Conservation (phyloP, 2,888 invertebrate species). For the Nephrotoma appendiculata region DNA sequence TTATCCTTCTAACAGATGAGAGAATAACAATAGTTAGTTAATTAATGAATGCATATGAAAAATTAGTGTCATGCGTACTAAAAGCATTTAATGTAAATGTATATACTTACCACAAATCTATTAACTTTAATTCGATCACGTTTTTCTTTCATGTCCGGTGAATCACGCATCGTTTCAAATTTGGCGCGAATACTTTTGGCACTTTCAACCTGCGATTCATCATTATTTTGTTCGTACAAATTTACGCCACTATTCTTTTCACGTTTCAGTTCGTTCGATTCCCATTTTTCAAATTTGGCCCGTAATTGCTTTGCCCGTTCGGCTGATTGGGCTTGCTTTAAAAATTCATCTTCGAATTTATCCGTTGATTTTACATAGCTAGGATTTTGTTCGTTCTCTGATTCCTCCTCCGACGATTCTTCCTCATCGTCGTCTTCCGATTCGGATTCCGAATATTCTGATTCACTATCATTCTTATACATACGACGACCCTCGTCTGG, state of each 20-base stretch:
- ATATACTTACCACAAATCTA: constrained; percentile 74
- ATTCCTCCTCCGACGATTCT: constrained; percentile 31
- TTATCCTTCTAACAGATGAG: neutral
- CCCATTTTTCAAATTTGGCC: constrained; percentile 82
- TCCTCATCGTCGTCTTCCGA: constrained; percentile 35
- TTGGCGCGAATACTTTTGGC: constrained; percentile 74
- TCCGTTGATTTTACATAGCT: constrained; percentile 14
- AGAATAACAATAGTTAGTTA: neutral
- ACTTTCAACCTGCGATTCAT: constrained; percentile 68
- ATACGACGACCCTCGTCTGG: constrained; percentile 43
- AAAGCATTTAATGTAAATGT: neutral
- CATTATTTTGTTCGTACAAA: constrained; percentile 39
- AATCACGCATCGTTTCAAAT: constrained; percentile 71
- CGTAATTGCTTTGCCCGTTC: constrained; percentile 73
- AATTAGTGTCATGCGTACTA: neutral
- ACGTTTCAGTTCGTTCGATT: constrained; percentile 46
- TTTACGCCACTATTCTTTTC: constrained; percentile 35
- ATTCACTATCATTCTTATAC: constrained; percentile 28
- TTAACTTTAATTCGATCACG: constrained; percentile 60
- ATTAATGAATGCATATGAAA: neutral
- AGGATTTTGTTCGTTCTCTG: constrained; percentile 29
- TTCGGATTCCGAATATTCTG: constrained; percentile 33
- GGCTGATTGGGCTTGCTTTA: constrained; percentile 60
- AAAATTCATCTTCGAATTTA: constrained; percentile 45
- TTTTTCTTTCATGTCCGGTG: constrained; percentile 33